phyloP scores from a whole-genome alignment of 2,888 invertebrate species.

The Patella depressa region DNA sequence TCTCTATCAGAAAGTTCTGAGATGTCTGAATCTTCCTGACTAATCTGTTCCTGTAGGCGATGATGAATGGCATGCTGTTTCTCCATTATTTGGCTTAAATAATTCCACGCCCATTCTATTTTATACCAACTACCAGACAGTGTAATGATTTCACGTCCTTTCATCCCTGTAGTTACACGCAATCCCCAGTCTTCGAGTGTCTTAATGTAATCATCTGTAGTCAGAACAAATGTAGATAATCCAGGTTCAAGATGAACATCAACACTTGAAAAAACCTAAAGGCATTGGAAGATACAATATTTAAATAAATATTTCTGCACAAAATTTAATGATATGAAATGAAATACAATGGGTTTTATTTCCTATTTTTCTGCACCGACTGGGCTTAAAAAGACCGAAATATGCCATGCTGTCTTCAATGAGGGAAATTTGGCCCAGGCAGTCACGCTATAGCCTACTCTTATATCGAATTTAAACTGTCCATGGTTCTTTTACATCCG shows the following conservation, averaged over 20 bases:
- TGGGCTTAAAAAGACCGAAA: no score
- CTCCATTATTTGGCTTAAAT: conserved; percentile 37
- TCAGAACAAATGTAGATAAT: conserved; percentile 35
- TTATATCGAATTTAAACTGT: no score
- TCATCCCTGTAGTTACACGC: neutral
- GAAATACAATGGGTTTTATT: no score
- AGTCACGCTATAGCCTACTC: no score
- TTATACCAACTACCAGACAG: conserved; percentile 36
- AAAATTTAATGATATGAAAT: no score
- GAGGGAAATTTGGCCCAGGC: no score
- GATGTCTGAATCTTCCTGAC: neutral
- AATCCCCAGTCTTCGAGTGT: conserved; percentile 23
- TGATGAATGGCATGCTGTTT: conserved; percentile 28
- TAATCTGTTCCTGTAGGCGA: neutral
- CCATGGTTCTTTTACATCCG: no score
- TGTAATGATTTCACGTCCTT: neutral
- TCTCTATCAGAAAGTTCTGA: neutral
- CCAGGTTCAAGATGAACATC: conserved; percentile 34
- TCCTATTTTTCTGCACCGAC: no score
- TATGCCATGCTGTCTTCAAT: no score
- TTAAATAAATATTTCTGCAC: no score
- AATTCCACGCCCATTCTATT: conserved; percentile 46
- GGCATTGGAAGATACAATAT: neutral
- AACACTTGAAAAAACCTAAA: conserved; percentile 36
- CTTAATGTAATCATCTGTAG: conserved; percentile 28